Conservation (phyloP, 1,140 invertebrate genomes). For the Zaprionus inermis region DNA sequence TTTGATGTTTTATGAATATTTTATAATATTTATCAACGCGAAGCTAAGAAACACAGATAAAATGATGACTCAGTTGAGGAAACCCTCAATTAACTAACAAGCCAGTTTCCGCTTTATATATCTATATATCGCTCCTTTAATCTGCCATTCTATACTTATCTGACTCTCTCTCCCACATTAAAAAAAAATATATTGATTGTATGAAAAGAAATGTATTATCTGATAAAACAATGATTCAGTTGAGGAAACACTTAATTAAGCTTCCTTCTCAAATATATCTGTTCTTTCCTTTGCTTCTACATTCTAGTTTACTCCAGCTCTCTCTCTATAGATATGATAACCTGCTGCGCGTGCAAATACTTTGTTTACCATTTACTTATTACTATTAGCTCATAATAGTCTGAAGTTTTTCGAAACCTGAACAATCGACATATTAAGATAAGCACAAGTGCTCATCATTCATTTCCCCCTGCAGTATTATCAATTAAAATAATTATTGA, state of each 20-base stretch:
- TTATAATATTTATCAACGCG: neutral
- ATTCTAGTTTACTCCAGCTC: neutral
- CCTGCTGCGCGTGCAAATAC: slow-evolving; percentile 4
- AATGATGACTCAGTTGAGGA: neutral
- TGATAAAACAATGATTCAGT: too few species aligned
- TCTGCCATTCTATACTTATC: too few species aligned
- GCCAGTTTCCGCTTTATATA: neutral
- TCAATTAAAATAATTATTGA: slow-evolving; percentile 38
- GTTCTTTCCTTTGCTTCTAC: too few species aligned
- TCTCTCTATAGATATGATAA: neutral
- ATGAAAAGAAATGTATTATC: too few species aligned
- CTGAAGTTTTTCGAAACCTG: slow-evolving; percentile 7
- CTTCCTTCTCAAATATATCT: too few species aligned
- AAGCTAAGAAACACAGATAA: neutral
- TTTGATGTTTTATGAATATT: neutral
- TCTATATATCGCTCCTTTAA: neutral
- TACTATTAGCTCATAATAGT: slow-evolving; percentile 15
- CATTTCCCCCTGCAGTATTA: slow-evolving; percentile 6
- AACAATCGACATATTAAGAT: slow-evolving; percentile 3
- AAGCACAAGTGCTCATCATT: slow-evolving; percentile 23
- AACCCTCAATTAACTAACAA: slow-evolving; percentile 17
- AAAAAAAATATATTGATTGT: too few species aligned
- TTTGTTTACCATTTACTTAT: slow-evolving; percentile 6
- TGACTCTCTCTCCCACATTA: neutral
- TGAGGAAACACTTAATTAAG: too few species aligned